Percentiles rank a stretch among this genome's conserved stretches.
Conservation (phyloP, 2,888 invertebrate genomes). For the Agrotis ipsilon region DNA sequence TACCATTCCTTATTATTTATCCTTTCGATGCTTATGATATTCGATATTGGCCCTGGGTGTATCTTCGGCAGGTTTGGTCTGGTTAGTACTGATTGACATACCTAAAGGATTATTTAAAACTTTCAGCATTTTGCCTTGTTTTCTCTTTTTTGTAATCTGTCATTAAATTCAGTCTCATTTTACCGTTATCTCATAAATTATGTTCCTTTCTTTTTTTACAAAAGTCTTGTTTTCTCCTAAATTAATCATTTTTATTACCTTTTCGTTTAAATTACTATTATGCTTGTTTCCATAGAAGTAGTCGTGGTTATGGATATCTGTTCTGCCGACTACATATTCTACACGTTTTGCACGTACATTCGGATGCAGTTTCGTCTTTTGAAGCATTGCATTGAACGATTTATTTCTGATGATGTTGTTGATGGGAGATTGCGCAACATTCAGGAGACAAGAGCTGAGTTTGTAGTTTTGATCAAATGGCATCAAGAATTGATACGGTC, state of each 20-base stretch:
- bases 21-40: conserved; percentile 77
- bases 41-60: conserved; percentile 77
- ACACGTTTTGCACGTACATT: conserved; percentile 75
- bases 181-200: too few species aligned
- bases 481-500: conserved; percentile 78
- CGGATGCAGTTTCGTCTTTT: conserved; percentile 77
- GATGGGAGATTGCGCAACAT: conserved; percentile 40
- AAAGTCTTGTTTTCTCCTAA: too few species aligned
- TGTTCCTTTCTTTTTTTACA: neutral
- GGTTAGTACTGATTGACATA: conserved; percentile 68
- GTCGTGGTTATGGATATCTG: conserved; percentile 67
- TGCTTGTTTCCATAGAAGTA: conserved; percentile 65
- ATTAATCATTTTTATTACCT: too few species aligned
- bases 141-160: too few species aligned
- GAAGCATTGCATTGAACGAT: conserved; percentile 66
- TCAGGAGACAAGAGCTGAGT: conserved; percentile 63
- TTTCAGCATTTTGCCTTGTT: too few species aligned
- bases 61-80: conserved; percentile 78
- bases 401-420: conserved; percentile 58
- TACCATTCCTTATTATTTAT: conserved; percentile 78
- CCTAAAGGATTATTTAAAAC: too few species aligned
- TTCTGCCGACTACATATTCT: conserved; percentile 75
- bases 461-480: conserved; percentile 71
- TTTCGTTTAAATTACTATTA: neutral
- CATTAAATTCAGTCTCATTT: too few species aligned